Percentiles rank a stretch among this genome's conserved stretches.
Evolutionary conservation across 2,888 invertebrate genomes (phyloP).

Genomic region (Latheticus oryzae): DNA sequence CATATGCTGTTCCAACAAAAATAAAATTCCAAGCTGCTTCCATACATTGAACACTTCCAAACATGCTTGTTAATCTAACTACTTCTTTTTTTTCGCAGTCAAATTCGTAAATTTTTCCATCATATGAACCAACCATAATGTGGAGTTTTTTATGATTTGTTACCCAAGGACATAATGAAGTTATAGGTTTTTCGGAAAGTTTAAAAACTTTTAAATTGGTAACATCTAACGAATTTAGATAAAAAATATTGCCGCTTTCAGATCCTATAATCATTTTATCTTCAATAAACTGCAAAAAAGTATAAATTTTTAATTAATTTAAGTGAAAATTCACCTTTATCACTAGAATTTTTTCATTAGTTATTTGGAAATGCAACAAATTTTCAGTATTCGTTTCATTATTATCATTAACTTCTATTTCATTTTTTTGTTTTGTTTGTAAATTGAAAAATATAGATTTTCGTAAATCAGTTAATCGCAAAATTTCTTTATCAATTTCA

Average conservation of each 20-base stretch:
- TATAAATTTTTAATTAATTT: conserved; percentile 3
- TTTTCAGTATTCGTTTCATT: conserved; percentile 5
- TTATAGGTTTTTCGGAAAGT: conserved; percentile 72
- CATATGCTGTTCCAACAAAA: conserved; percentile 79
- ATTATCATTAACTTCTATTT: neutral
- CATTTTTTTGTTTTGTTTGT: conserved; percentile 10
- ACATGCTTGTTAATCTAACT: conserved; percentile 68
- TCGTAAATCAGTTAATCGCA: conserved; percentile 50
- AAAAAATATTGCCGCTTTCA: conserved; percentile 73
- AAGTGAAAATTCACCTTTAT: conserved; percentile 57
- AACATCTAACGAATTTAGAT: conserved; percentile 66
- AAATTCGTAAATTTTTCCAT: conserved; percentile 72
- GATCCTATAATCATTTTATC: conserved; percentile 73
- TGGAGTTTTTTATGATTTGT: conserved; percentile 54
- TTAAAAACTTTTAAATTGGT: conserved; percentile 69
- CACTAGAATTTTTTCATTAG: conserved; percentile 53
- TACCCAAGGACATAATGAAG: conserved; percentile 67
- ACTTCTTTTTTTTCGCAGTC: conserved; percentile 70
- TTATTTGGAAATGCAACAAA: conserved; percentile 46
- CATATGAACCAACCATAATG: conserved; percentile 74
- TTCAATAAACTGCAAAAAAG: conserved; percentile 59
- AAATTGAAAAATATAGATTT: conserved; percentile 46
- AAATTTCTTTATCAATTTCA: conserved; percentile 54
- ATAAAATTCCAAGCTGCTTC: conserved; percentile 78
- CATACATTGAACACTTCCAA: conserved; percentile 79